A percentile compares a stretch with the other conserved stretches of the same genome.
phyloP scores from a whole-genome alignment of 1,140 invertebrate genomes.

The Mizuhopecten yessoensis region DNA sequence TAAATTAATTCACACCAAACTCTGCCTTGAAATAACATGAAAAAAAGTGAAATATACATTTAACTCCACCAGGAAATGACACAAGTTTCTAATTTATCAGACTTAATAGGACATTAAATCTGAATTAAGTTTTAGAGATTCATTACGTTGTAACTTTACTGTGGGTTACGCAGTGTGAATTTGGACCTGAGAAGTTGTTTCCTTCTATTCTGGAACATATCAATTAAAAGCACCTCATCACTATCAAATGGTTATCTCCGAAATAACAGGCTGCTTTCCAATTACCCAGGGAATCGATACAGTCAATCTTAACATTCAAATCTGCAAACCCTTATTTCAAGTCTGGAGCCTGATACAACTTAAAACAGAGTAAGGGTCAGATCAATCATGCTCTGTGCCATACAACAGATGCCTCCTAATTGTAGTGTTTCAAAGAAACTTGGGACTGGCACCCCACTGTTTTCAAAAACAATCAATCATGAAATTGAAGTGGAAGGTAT shows the following conservation, averaged over 20 bases:
- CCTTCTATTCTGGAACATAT: not conserved
- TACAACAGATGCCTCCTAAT: not conserved
- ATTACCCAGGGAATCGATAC: slow-evolving; percentile 8
- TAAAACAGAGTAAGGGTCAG: not conserved
- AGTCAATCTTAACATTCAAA: not conserved
- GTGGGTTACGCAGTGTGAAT: not conserved
- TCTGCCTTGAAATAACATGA: too few species aligned
- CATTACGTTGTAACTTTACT: not conserved
- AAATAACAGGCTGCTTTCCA: slow-evolving; percentile 33
- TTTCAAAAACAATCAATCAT: not conserved
- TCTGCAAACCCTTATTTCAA: not conserved
- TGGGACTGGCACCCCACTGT: too few species aligned
- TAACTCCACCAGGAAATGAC: too few species aligned
- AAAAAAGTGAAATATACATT: too few species aligned
- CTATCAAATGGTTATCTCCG: slow-evolving; percentile 10
- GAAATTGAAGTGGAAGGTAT: not conserved
- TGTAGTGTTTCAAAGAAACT: not conserved
- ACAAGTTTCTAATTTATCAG: too few species aligned
- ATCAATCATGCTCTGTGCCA: not conserved
- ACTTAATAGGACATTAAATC: not conserved
- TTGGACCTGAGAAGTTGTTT: not conserved
- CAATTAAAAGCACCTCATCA: slow-evolving; percentile 8
- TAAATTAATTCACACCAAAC: too few species aligned
- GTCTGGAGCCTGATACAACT: not conserved
- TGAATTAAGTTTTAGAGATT: not conserved